A percentile compares a stretch with the other conserved stretches of the same genome.
Evolutionary conservation across 2,797 vertebrate species (phyloP).

Genomic region (Lophius americanus): DNA sequence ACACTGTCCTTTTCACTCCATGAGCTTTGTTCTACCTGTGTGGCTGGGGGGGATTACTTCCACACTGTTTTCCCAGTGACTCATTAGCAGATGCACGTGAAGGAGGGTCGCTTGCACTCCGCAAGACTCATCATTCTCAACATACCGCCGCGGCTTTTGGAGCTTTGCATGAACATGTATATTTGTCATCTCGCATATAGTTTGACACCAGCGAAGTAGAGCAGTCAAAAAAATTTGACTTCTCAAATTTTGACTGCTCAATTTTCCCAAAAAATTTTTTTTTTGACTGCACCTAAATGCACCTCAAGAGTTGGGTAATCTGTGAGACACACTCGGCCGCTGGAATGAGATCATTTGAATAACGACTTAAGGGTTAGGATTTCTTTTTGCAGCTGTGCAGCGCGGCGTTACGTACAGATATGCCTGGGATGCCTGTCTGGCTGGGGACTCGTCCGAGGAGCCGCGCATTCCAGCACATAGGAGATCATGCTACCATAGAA

Average conservation of each 20-base stretch:
- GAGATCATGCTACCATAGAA: constrained; percentile 65
- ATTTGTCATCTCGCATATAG: background rate
- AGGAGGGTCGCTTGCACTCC: constrained; percentile 41
- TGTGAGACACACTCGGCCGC: constrained; percentile 34
- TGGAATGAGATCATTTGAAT: constrained; percentile 69
- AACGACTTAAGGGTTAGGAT: constrained; percentile 63
- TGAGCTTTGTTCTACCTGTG: constrained; percentile 80
- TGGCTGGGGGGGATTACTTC: constrained; percentile 74
- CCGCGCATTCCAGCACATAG: constrained; percentile 63
- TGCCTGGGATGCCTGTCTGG: constrained; percentile 59
- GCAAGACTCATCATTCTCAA: constrained; percentile 43
- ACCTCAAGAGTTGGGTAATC: constrained; percentile 46
- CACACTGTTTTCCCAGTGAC: constrained; percentile 63
- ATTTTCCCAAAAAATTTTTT: constrained; percentile 19
- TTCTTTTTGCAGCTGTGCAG: constrained; percentile 74
- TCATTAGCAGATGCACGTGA: constrained; percentile 63
- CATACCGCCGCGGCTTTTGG: constrained; percentile 43
- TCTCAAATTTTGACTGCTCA: too few species aligned
- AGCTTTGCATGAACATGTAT: constrained; percentile 24
- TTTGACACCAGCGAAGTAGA: background rate
- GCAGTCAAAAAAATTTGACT: background rate
- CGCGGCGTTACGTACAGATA: constrained; percentile 53
- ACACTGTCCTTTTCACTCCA: constrained; percentile 82
- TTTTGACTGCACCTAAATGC: constrained; percentile 9
- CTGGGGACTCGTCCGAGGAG: constrained; percentile 50